Percentiles rank a stretch among this genome's conserved stretches.
These are phyloP conservation scores for Synanthedon myopaeformis DNA, from an alignment of 2,888 invertebrate genomes.

Conservation along the genomic window DNA sequence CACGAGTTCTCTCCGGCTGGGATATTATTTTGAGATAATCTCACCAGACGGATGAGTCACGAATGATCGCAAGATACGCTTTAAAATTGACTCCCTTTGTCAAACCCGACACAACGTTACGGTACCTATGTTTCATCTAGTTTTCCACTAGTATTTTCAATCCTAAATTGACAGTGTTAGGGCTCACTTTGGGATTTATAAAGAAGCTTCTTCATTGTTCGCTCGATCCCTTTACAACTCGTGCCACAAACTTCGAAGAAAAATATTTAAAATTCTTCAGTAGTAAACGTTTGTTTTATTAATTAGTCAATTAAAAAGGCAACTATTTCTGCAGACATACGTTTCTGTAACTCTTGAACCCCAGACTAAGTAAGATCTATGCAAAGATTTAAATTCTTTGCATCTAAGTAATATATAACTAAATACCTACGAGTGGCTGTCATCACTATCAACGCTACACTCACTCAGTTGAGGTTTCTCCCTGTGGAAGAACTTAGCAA, in stretches of 20 bases:
- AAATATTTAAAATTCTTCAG: conserved; percentile 1
- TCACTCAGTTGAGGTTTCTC: too few relatives aligned
- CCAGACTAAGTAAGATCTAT: too few relatives aligned
- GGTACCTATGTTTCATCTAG: background rate
- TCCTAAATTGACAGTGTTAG: background rate
- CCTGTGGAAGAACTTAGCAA: too few relatives aligned
- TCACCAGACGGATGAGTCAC: conserved; percentile 52
- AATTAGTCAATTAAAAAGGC: too few relatives aligned
- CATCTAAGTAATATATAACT: too few relatives aligned
- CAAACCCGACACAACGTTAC: conserved; percentile 24
- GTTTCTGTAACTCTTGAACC: too few relatives aligned
- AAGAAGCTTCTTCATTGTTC: conserved; percentile 6
- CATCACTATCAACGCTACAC: too few relatives aligned
- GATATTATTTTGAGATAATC: conserved; percentile 48
- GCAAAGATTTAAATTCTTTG: too few relatives aligned
- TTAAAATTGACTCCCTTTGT: conserved; percentile 51
- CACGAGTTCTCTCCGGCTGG: background rate
- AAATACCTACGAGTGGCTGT: too few relatives aligned
- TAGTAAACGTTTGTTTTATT: background rate
- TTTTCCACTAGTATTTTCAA: background rate
- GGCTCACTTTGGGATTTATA: background rate
- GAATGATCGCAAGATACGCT: conserved; percentile 49
- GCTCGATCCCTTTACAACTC: conserved; percentile 15
- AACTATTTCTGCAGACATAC: too few relatives aligned
- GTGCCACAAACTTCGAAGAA: conserved; percentile 9